Conservation (phyloP, 2,113 vertebrate species). For the Anthoscopus minutus region DNA sequence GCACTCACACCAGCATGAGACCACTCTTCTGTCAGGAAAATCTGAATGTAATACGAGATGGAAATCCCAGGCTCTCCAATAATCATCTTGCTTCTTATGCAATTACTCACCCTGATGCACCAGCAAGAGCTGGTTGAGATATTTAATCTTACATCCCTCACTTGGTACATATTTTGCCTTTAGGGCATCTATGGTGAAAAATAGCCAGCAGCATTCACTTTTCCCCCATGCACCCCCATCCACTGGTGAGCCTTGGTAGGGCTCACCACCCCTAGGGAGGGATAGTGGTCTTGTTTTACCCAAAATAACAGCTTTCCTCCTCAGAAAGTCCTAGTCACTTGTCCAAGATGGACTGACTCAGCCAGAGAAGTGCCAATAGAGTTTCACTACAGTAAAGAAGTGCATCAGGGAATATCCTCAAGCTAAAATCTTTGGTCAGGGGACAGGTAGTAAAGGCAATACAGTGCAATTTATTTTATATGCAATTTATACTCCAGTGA, state of each 20-base stretch:
- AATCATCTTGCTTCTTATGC: not conserved
- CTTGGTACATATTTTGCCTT: not conserved
- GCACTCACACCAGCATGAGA: not conserved
- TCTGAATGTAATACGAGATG: not conserved
- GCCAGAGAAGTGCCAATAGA: not conserved
- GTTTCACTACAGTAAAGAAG: not conserved
- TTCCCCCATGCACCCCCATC: no score
- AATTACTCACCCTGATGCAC: not conserved
- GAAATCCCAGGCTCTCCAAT: not conserved
- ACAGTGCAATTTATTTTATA: no score
- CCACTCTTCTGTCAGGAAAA: not conserved
- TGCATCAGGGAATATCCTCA: not conserved
- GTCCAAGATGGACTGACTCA: not conserved
- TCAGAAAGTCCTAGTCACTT: not conserved
- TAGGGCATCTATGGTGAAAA: not conserved
- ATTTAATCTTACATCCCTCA: not conserved
- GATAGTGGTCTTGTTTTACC: not conserved
- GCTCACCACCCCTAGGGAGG: no score
- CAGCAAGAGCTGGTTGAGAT: not conserved
- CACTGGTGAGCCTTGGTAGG: no score
- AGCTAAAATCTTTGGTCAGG: not conserved
- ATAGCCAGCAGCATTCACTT: not conserved
- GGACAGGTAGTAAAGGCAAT: not conserved
- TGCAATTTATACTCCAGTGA: not conserved
- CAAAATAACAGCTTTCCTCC: not conserved